Percentiles rank a stretch among this genome's conserved stretches.
These are phyloP conservation scores for Sisor rabdophorus DNA, from an alignment of 2,113 vertebrate species.

Conservation along the genomic window DNA sequence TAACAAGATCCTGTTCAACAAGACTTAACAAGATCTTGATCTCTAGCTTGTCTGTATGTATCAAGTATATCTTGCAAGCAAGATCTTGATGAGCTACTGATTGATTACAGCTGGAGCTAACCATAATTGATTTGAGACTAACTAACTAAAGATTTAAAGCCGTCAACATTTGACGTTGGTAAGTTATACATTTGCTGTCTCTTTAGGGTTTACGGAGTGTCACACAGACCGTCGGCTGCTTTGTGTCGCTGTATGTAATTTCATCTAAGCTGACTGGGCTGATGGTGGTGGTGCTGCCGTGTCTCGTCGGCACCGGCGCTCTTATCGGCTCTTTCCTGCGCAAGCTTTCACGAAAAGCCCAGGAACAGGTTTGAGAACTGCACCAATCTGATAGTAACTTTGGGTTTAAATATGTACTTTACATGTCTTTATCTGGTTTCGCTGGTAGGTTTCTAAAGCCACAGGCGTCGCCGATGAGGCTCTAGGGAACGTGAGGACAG, in stretches of 20 bases:
- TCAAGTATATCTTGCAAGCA: too few species aligned
- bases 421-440: not conserved
- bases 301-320: slow-evolving; percentile 78
- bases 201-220: slow-evolving; percentile 82
- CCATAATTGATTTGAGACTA: too few species aligned
- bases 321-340: slow-evolving; percentile 83
- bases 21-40: too few species aligned
- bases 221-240: slow-evolving; percentile 84
- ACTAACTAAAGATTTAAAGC: too few species aligned
- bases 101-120: too few species aligned
- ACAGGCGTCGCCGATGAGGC: slow-evolving; percentile 86
- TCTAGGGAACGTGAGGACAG: slow-evolving; percentile 85
- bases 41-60: too few species aligned
- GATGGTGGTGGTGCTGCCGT: slow-evolving; percentile 77
- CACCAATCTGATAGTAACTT: not conserved
- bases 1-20: too few species aligned
- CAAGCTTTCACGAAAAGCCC: slow-evolving; percentile 80
- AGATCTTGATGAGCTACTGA: too few species aligned
- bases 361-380: slow-evolving; percentile 79
- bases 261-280: slow-evolving; percentile 85
- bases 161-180: too few species aligned
- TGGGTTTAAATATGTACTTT: too few species aligned
- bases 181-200: too few species aligned
- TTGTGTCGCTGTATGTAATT: slow-evolving; percentile 85
- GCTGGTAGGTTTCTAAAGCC: slow-evolving; percentile 80